Evolutionary conservation across 2,797 vertebrate species (phyloP).

Genomic region (Etheostoma perlongum): DNA sequence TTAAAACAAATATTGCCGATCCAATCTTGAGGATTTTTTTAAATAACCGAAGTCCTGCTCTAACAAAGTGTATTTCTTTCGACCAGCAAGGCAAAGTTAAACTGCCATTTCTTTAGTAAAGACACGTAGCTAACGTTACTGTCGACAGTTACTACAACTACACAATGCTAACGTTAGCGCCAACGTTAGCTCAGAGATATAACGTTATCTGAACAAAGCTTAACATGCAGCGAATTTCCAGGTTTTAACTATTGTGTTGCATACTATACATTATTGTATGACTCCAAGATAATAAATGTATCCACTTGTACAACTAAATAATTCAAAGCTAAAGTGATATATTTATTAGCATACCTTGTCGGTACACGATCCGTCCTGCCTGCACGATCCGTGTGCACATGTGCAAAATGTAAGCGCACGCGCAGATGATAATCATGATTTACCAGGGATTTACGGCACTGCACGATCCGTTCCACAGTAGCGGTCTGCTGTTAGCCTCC

Average conservation of each 20-base stretch:
- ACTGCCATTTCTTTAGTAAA: neutral
- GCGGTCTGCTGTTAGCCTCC: too few species aligned
- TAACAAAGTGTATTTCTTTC: accelerated
- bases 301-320: accelerated
- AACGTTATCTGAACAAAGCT: neutral
- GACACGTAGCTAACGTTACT: too few species aligned
- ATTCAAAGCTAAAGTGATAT: accelerated
- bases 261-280: too few species aligned
- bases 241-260: neutral
- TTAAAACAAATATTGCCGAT: neutral
- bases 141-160: neutral
- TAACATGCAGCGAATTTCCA: neutral
- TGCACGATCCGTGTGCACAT: too few species aligned
- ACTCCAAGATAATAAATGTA: accelerated
- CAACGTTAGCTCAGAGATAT: conserved; percentile 20
- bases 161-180: neutral
- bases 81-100: neutral
- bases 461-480: too few species aligned
- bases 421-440: too few species aligned
- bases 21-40: accelerated
- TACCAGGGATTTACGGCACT: too few species aligned
- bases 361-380: too few species aligned
- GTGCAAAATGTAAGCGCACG: too few species aligned
- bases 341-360: neutral
- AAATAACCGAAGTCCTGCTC: accelerated